A percentile compares a stretch with the other conserved stretches of the same genome.
Evolutionary conservation across 2,113 vertebrate genomes (phyloP).

Genomic region (Ardeotis arabs): DNA sequence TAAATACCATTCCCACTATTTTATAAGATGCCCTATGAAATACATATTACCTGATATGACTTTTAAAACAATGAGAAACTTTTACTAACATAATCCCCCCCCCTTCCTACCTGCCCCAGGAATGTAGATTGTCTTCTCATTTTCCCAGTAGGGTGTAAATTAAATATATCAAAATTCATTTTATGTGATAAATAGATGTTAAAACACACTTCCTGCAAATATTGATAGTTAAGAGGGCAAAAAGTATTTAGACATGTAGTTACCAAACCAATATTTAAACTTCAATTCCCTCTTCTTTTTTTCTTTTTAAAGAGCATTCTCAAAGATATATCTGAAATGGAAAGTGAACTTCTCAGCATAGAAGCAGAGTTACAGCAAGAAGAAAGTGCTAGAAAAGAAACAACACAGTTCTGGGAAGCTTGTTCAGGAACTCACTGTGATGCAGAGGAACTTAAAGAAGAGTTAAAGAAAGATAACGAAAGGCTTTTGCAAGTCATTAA

Average conservation of each 20-base stretch:
- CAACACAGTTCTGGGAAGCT: conserved; percentile 56
- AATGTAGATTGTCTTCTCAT: background rate
- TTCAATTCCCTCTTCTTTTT: background rate
- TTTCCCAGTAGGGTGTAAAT: background rate
- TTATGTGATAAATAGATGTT: background rate
- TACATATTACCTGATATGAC: background rate
- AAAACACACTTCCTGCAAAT: background rate
- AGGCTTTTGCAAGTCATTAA: conserved; percentile 56
- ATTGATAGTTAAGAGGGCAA: background rate
- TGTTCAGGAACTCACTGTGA: conserved; percentile 53
- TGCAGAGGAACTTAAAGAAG: conserved; percentile 57
- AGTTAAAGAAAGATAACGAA: conserved; percentile 67
- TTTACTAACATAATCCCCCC: background rate
- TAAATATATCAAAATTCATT: background rate
- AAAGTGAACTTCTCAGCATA: conserved; percentile 55
- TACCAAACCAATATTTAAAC: background rate
- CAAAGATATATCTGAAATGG: conserved; percentile 70
- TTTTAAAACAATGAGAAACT: background rate
- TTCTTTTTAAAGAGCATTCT: conserved; percentile 62
- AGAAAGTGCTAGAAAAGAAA: conserved; percentile 51
- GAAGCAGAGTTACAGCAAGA: conserved; percentile 64
- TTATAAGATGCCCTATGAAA: background rate
- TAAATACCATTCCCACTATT: too few species aligned
- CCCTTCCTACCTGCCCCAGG: background rate
- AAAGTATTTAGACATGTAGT: background rate